Evolutionary conservation across 2,797 vertebrate species (phyloP).

Genomic region (Fistularia tabacaria): DNA sequence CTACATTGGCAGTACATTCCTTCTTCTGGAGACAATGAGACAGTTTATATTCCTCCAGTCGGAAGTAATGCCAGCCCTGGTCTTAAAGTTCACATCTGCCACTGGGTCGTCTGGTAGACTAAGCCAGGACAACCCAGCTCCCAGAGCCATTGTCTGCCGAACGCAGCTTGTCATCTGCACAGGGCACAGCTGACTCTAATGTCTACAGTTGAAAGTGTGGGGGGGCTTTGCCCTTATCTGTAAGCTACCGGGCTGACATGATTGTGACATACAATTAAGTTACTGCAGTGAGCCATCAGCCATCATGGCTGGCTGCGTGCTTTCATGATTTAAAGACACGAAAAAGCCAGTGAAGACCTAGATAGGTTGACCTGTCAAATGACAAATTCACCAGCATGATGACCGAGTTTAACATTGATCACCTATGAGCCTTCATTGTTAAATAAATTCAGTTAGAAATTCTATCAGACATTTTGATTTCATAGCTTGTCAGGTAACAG

Average conservation of each 20-base stretch:
- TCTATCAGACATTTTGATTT: too few relatives aligned
- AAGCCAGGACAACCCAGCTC: constrained; percentile 33
- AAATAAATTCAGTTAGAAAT: too few relatives aligned
- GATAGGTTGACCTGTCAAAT: constrained; percentile 40
- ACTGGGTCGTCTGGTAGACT: constrained; percentile 35
- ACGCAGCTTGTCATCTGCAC: constrained; percentile 25
- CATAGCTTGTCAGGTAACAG: background rate
- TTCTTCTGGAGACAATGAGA: constrained; percentile 35
- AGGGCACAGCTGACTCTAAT: constrained; percentile 41
- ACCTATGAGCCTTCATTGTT: constrained; percentile 22
- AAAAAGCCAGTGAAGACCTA: constrained; percentile 35
- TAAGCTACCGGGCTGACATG: constrained; percentile 36
- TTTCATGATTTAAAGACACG: constrained; percentile 27
- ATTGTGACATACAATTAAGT: constrained; percentile 43
- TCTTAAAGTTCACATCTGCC: constrained; percentile 70
- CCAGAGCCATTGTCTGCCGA: constrained; percentile 16
- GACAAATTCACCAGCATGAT: constrained; percentile 7
- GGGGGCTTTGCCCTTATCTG: constrained; percentile 11
- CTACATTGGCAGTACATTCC: constrained; percentile 18
- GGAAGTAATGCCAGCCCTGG: constrained; percentile 44
- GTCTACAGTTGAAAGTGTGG: constrained; percentile 6
- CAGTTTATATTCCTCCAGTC: constrained; percentile 49
- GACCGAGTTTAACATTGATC: constrained; percentile 32
- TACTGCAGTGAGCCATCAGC: constrained; percentile 29
- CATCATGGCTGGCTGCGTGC: constrained; percentile 34